A percentile compares a stretch with the other conserved stretches of the same genome.
Conservation (phyloP, 2,113 vertebrate species). For the Ahaetulla prasina region DNA sequence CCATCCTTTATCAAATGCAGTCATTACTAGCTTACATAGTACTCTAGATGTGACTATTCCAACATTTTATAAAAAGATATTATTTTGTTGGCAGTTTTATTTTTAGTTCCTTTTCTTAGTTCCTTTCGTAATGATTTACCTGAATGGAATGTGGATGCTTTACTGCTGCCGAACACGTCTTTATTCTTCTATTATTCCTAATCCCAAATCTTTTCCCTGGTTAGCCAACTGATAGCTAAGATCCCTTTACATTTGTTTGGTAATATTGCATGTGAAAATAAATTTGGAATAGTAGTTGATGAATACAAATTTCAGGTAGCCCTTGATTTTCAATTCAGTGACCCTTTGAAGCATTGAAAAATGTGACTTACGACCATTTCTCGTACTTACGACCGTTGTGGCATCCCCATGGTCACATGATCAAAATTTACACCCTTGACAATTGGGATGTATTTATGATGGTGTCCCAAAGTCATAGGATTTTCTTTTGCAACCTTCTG, state of each 20-base stretch:
- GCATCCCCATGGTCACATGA: too few relatives aligned
- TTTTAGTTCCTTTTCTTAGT: too few relatives aligned
- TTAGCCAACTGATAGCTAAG: neutral
- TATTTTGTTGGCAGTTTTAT: neutral
- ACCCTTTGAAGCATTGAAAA: too few relatives aligned
- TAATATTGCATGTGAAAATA: neutral
- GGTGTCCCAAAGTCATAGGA: too few relatives aligned
- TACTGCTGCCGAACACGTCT: neutral
- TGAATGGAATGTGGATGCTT: neutral
- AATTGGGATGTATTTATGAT: too few relatives aligned
- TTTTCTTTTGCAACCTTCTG: too few relatives aligned
- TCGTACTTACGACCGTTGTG: too few relatives aligned
- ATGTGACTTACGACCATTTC: too few relatives aligned
- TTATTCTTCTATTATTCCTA: neutral
- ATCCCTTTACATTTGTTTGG: neutral
- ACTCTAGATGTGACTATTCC: too few relatives aligned
- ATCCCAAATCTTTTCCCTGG: neutral
- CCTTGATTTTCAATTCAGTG: too few relatives aligned
- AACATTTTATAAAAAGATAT: too few relatives aligned
- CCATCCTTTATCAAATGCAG: neutral
- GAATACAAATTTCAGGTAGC: neutral
- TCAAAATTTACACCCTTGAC: too few relatives aligned
- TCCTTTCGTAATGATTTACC: neutral
- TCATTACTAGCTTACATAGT: neutral
- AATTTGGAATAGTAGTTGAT: neutral